Conservation (phyloP, 2,113 vertebrate species). For the Phylloscopus trochiloides region DNA sequence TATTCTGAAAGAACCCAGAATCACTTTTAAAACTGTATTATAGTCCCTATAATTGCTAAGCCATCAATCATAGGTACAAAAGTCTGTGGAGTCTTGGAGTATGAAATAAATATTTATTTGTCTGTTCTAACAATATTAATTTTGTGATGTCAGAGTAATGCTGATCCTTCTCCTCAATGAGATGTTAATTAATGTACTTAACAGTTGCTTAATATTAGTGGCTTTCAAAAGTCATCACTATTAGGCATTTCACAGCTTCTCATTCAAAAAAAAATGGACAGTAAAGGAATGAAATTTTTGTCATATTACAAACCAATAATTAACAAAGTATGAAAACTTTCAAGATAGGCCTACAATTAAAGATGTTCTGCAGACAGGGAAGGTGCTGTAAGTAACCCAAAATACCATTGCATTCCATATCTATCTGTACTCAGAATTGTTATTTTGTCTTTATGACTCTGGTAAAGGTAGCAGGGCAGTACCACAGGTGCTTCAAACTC, state of each 20-base stretch:
- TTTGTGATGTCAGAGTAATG: neutral
- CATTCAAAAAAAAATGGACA: neutral
- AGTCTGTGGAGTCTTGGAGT: neutral
- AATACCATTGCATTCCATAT: neutral
- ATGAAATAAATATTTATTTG: neutral
- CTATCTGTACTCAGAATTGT: neutral
- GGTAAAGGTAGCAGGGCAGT: neutral
- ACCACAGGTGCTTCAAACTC: accelerated
- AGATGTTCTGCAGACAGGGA: neutral
- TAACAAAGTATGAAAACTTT: neutral
- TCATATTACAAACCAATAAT: neutral
- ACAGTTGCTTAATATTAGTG: neutral
- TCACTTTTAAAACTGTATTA: neutral
- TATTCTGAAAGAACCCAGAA: neutral
- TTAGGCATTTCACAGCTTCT: neutral
- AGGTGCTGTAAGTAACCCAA: neutral
- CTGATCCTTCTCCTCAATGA: neutral
- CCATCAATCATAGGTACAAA: neutral
- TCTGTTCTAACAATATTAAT: neutral
- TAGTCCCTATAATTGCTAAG: neutral
- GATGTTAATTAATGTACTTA: neutral
- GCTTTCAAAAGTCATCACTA: neutral
- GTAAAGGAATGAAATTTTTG: neutral
- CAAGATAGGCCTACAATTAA: neutral
- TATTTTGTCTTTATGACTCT: neutral